Evolutionary conservation across 2,888 invertebrate genomes (phyloP).

Genomic region (Ceratothoa steindachneri): DNA sequence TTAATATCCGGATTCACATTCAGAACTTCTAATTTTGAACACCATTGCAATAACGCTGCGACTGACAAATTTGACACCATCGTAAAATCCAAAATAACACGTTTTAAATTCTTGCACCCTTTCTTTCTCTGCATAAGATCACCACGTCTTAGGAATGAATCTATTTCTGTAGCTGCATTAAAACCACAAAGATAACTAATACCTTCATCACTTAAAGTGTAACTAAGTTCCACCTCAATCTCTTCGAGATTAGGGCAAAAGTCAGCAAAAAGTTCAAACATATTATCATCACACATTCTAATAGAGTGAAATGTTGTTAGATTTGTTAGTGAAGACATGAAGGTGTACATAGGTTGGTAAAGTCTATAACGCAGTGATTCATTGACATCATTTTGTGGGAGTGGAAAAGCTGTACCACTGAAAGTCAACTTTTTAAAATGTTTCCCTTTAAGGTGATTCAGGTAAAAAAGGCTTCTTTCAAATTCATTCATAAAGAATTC

Average conservation of each 20-base stretch:
- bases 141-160: constrained; percentile 25
- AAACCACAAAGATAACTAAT: constrained; percentile 28
- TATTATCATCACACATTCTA: constrained; percentile 31
- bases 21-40: constrained; percentile 31
- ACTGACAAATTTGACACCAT: constrained; percentile 28
- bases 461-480: neutral
- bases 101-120: constrained; percentile 29
- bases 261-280: constrained; percentile 32
- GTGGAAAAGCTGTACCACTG: neutral
- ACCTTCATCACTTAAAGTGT: constrained; percentile 33
- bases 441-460: neutral
- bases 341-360: constrained; percentile 18
- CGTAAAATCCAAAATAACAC: constrained; percentile 29
- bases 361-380: neutral
- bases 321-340: constrained; percentile 25
- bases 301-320: constrained; percentile 28
- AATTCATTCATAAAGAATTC: constrained; percentile 1
- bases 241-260: constrained; percentile 32
- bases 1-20: constrained; percentile 36
- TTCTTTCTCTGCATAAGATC: constrained; percentile 16
- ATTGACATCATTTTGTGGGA: neutral
- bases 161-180: constrained; percentile 21
- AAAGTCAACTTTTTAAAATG: constrained; percentile 1
- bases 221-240: constrained; percentile 30
- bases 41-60: constrained; percentile 32